Conservation (phyloP, 2,113 vertebrate genomes). For the Herpailurus yagouaroundi region DNA sequence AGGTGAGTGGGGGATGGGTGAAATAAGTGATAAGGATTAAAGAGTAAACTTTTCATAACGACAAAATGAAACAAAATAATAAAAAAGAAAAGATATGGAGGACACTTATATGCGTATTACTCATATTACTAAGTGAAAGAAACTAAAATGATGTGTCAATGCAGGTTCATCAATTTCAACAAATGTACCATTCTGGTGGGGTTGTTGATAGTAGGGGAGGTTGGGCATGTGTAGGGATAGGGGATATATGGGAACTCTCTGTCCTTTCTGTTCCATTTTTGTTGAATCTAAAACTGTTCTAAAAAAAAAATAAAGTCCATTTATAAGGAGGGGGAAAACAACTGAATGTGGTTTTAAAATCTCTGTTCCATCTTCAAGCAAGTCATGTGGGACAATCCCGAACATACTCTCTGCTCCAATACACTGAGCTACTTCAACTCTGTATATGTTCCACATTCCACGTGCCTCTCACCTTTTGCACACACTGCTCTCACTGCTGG, state of each 20-base stretch:
- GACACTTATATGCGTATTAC: neutral
- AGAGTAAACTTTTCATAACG: neutral
- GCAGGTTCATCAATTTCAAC: neutral
- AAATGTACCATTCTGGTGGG: neutral
- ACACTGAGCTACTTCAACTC: neutral
- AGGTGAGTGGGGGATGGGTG: neutral
- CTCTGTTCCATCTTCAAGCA: neutral
- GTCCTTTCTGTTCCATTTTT: neutral
- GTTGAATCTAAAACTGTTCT: neutral
- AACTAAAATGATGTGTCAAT: neutral
- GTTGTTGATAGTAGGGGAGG: too few species aligned
- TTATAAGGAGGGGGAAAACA: neutral
- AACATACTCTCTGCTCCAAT: neutral
- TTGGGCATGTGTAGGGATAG: neutral
- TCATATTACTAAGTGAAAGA: neutral
- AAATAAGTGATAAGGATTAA: neutral
- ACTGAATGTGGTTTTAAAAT: neutral
- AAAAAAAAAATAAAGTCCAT: neutral
- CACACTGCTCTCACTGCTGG: neutral
- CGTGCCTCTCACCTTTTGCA: neutral
- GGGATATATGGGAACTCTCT: neutral
- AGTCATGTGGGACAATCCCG: neutral
- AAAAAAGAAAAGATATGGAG: neutral
- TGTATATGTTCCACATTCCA: neutral
- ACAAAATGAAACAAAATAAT: neutral